A percentile compares a stretch with the other conserved stretches of the same genome.
These are phyloP conservation scores for Labia minor DNA, from an alignment of 2,888 invertebrate genomes.

Conservation along the genomic window DNA sequence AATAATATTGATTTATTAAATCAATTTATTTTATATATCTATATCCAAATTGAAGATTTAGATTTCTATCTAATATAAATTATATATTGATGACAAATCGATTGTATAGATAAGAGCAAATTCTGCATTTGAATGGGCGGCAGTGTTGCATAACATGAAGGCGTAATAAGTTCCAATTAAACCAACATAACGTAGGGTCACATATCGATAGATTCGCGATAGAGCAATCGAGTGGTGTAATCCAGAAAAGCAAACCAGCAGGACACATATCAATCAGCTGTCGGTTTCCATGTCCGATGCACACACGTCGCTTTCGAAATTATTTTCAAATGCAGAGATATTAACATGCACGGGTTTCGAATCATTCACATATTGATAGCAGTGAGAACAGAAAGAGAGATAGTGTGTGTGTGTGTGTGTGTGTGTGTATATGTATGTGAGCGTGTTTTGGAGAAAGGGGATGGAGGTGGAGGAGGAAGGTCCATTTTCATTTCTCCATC, in stretches of 20 bases:
- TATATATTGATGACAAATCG: too few species aligned
- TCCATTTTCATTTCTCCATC: not conserved
- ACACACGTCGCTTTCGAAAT: conserved; percentile 5
- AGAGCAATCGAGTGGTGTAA: not conserved
- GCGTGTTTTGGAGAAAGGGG: too few species aligned
- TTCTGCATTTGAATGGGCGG: too few species aligned
- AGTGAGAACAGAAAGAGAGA: not conserved
- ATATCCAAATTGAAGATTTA: too few species aligned
- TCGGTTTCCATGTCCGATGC: conserved; percentile 9
- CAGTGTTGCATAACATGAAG: too few species aligned
- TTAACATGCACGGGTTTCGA: not conserved
- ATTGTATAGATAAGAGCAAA: too few species aligned
- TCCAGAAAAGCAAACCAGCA: not conserved
- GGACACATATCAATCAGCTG: conserved; percentile 13
- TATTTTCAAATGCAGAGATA: conserved; percentile 4
- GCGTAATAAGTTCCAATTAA: not conserved
- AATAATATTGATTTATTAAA: too few species aligned
- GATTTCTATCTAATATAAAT: too few species aligned
- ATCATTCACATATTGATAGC: conserved; percentile 13
- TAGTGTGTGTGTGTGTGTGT: too few species aligned
- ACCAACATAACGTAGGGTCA: not conserved
- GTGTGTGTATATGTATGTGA: too few species aligned
- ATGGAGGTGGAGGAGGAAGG: too few species aligned
- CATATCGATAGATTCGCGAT: not conserved
- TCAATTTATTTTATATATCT: too few species aligned